Evolutionary conservation across 2,888 invertebrate genomes (phyloP).

Genomic region (Gastracanthus pulcherrimus): DNA sequence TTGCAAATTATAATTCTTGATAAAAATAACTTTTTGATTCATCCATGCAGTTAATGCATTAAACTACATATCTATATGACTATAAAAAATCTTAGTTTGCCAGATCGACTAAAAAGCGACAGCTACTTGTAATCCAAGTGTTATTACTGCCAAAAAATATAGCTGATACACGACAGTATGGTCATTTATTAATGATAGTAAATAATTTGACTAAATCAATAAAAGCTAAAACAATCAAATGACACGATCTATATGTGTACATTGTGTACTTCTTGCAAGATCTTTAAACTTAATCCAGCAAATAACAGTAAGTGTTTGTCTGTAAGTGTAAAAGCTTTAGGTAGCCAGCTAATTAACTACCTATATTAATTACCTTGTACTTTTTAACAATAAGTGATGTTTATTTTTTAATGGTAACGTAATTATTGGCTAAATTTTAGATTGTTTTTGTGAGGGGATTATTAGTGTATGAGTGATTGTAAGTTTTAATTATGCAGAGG

Average conservation of each 20-base stretch:
- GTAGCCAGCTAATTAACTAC: conserved; percentile 4
- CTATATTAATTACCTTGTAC: conserved; percentile 6
- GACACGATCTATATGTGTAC: not conserved
- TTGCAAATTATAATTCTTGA: too few species aligned
- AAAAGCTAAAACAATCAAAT: conserved; percentile 17
- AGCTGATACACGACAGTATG: too few species aligned
- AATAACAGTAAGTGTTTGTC: conserved; percentile 23
- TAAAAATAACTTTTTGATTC: not conserved
- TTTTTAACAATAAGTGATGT: not conserved
- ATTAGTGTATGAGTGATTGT: not conserved
- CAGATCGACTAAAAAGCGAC: not conserved
- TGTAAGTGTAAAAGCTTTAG: conserved; percentile 13
- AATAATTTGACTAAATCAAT: not conserved
- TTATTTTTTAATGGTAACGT: not conserved
- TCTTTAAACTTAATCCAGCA: conserved; percentile 12
- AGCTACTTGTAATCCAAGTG: not conserved
- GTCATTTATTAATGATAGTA: not conserved
- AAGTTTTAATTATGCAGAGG: not conserved
- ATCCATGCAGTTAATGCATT: not conserved
- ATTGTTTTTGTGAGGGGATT: conserved; percentile 4
- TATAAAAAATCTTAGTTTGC: conserved; percentile 2
- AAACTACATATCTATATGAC: not conserved
- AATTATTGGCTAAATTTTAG: conserved; percentile 2
- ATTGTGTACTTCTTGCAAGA: not conserved
- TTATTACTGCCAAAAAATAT: conserved; percentile 34